Evolutionary conservation across 2,888 invertebrate genomes (phyloP), one percentile per base, ranked within the genome.

Genomic region (Agriopis marginaria): DNA sequence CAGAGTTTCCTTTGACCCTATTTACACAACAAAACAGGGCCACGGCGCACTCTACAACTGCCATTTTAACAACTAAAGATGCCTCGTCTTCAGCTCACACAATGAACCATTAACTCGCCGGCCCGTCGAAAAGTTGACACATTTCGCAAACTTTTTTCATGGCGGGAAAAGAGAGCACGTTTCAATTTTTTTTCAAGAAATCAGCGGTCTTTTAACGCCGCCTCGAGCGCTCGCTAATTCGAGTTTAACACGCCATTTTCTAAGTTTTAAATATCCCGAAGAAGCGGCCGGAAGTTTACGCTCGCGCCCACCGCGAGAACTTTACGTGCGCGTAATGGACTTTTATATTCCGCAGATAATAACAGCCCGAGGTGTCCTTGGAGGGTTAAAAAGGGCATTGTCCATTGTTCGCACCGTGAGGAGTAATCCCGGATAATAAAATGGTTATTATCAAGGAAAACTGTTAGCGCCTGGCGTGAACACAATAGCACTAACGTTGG

Each of bases 391-490:
- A 75, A 76, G 74, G 66, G 67, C 77, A 71, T 63, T 68, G 71
- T 71, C 74, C 74, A 75, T 78, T 77, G 76, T 77, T 75, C 72
- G 68, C 66, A 53, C 53, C 66, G 71, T 68, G 72, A 73, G 65
- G 71, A 71, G 74, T 74, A 75, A 75, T 75, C 73, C 72, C 69
- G 72, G 66, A 72, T 74, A 75, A 75, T 75, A 75, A 78, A 77
- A 75, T 70, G 72, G 73, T 71, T 77, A 75, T 77, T 77, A 73
- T 63, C 72, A 71, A 70, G 75, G 77, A 82, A 81, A 79, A 79
- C 81, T 76, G 80, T 76, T 79, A 82, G 77, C 86, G 86, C 86
- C 89, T 87, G 79, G 71, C 71, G 76, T 66, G 74, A 80, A 77
- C 70, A 79, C 78, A 84, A 83, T 80, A 82, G 86, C 87, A 82